Evolutionary conservation across 2,113 vertebrate genomes (phyloP).

Genomic region (Zapornia atra): DNA sequence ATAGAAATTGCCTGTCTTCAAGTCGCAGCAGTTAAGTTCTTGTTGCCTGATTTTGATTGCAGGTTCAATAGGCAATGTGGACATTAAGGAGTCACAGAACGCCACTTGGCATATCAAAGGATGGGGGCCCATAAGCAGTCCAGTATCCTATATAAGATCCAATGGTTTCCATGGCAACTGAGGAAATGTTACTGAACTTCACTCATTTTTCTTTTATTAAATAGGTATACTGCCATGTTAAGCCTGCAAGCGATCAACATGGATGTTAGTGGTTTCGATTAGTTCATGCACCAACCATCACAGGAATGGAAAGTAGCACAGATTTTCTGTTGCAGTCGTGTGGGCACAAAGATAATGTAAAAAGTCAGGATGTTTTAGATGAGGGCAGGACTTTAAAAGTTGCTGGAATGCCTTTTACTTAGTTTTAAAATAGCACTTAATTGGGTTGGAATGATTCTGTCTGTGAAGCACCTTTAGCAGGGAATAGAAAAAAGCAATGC

Average conservation of each 20-base stretch:
- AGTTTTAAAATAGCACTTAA: slow-evolving; percentile 58
- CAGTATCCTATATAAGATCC: not conserved
- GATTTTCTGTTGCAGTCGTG: not conserved
- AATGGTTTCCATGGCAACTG: not conserved
- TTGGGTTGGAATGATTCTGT: slow-evolving; percentile 34
- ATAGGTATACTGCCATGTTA: not conserved
- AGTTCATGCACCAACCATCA: not conserved
- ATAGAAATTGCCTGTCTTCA: not conserved
- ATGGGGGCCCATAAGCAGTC: not conserved
- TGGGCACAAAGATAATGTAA: not conserved
- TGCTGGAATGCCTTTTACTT: slow-evolving; percentile 62
- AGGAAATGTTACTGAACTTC: not conserved
- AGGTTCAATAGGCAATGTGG: not conserved
- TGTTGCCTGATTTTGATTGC: not conserved
- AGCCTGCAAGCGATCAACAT: not conserved
- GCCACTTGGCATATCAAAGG: not conserved
- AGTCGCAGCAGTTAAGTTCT: not conserved
- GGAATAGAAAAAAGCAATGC: slow-evolving; percentile 12
- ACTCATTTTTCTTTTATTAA: not conserved
- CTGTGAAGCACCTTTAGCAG: slow-evolving; percentile 59
- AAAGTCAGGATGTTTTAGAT: slow-evolving; percentile 40
- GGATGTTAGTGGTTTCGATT: not conserved
- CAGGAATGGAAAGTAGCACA: slow-evolving; percentile 32
- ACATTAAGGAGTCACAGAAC: not conserved
- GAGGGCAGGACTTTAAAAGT: slow-evolving; percentile 46